Evolutionary conservation across 2,888 invertebrate species (phyloP), one percentile per base, ranked within the genome.

Genomic region (Oxystoma pomonae): DNA sequence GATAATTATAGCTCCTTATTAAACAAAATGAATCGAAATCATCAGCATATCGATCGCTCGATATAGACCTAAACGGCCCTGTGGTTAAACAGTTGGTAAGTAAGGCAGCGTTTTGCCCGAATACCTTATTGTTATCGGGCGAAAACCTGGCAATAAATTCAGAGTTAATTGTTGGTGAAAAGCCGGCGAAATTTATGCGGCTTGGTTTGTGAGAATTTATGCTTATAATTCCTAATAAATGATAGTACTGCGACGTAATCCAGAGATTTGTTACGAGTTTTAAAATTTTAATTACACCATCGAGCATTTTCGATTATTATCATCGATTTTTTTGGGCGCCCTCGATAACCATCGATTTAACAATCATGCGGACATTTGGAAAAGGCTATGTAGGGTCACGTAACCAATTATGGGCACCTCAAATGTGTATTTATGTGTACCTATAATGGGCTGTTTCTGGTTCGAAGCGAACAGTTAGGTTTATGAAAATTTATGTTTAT

Each of bases 141-240:
- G 12, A 35, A 35, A 35, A 35, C 35, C 35, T 12, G 67, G 71
- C 72, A 71, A 78, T 78, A 78, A 78, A 78, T 78, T 74, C 70
- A 65, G 65, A 69, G 71, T 76, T 78, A 78, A 78, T 78, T 78
- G 76, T 77, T 77, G 76, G 74, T 77, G 77, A 78, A 77, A 78
- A 76, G 73, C 73, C 65, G 69, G 69, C 70, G 73, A 71, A 70
- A 78, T 77, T 77, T 76, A 78, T 77, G 70, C 67, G 69, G 70
- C 67, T 75, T 71, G 71, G 73, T 72, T 69, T 72, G 71, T 72
- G 71, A 70, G 74, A 73, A 77, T 77, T 76, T 77, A 76, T 74
- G 73, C 70, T 70, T 69, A 71, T 75, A 75, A 76, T 74, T 75
- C 74, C 74, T 75, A 72, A 75, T 77, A 76, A 75, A 76, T 75